Evolutionary conservation across 2,113 vertebrate species (phyloP).

Genomic region (Lamprologus ornatipinnis): DNA sequence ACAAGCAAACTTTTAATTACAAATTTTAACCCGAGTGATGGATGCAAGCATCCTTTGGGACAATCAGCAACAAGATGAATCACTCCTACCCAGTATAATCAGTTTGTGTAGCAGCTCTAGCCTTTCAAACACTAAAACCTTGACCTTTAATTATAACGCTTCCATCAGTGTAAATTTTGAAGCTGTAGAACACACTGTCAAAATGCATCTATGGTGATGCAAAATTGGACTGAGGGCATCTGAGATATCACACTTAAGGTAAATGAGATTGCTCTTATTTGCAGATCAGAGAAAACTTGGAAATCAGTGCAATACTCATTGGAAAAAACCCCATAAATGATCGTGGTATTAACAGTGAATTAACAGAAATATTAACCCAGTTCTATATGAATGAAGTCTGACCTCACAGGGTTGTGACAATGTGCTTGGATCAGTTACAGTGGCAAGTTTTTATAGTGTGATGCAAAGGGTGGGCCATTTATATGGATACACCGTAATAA

Average conservation of each 20-base stretch:
- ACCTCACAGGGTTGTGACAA: not conserved
- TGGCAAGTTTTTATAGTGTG: not conserved
- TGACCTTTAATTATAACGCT: constrained; percentile 38
- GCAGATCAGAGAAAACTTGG: not conserved
- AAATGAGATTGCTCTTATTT: not conserved
- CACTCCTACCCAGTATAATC: constrained; percentile 2
- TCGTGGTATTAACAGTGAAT: not conserved
- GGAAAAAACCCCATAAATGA: not conserved
- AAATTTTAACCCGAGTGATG: not conserved
- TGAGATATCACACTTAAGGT: not conserved
- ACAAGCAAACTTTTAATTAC: not conserved
- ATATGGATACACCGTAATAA: too few species aligned
- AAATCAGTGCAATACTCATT: not conserved
- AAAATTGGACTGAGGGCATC: not conserved
- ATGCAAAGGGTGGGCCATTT: not conserved
- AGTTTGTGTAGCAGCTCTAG: not conserved
- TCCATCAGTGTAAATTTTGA: not conserved
- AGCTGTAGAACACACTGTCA: not conserved
- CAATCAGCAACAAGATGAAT: not conserved
- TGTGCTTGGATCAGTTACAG: not conserved
- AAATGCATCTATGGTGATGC: not conserved
- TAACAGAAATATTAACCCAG: not conserved
- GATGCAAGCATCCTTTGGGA: not conserved
- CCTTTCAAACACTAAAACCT: not conserved
- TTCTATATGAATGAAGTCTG: not conserved